phyloP scores from a whole-genome alignment of 2,113 vertebrate species.

The Stigmatopora nigra region DNA sequence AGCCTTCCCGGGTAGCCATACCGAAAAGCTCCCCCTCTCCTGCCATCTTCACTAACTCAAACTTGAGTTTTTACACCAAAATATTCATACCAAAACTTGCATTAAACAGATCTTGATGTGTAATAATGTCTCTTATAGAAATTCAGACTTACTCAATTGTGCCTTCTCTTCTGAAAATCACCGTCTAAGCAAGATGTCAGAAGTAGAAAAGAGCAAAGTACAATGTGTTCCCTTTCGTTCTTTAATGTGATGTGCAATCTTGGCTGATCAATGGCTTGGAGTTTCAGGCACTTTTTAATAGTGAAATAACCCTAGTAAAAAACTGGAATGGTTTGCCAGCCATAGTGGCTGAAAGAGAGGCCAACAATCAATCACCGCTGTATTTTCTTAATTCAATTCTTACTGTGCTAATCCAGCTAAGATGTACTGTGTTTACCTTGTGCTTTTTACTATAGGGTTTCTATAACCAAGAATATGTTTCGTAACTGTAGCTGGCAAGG shows the following conservation, averaged over 20 bases:
- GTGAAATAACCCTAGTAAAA: too few species aligned
- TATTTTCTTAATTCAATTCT: too few species aligned
- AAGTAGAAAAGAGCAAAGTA: neutral
- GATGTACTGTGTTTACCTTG: neutral
- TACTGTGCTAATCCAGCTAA: too few species aligned
- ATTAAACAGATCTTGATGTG: neutral
- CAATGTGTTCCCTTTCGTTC: neutral
- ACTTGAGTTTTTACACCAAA: neutral
- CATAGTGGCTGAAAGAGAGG: too few species aligned
- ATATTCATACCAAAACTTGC: neutral
- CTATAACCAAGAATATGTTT: conserved; percentile 5
- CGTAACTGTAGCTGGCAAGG: conserved; percentile 11
- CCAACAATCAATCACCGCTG: too few species aligned
- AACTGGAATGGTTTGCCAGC: too few species aligned
- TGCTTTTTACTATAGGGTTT: neutral
- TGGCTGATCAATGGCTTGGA: neutral
- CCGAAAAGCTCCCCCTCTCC: neutral
- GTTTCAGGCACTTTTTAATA: too few species aligned
- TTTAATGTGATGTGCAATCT: neutral
- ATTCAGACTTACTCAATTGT: neutral
- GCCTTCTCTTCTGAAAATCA: neutral
- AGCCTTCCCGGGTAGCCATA: conserved; percentile 19
- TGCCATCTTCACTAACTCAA: neutral
- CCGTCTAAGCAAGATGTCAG: neutral
- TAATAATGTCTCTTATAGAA: neutral